Percentiles rank a stretch among this genome's conserved stretches.
Conservation (phyloP, 1,140 invertebrate species). For the Drosophila takahashii region DNA sequence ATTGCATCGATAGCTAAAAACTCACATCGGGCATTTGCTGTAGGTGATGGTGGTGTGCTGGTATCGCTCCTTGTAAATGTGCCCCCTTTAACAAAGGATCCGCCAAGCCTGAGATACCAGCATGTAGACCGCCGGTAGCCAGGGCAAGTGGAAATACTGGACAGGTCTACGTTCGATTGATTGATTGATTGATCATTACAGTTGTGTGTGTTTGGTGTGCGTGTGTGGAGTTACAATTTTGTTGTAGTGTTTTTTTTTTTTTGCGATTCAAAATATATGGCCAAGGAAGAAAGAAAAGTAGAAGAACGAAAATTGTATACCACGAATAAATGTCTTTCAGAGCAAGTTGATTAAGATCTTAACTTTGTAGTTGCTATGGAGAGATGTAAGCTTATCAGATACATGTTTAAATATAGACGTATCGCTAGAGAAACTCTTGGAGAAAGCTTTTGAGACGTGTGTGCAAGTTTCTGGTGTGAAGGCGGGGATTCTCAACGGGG, state of each 20-base stretch:
- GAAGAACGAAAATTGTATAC: constrained; percentile 78
- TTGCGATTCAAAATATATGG: constrained; percentile 42
- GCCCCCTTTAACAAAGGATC: constrained; percentile 91
- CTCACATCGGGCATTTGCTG: constrained; percentile 85
- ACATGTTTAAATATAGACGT: constrained; percentile 43
- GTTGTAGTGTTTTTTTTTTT: constrained; percentile 8
- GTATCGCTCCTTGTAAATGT: constrained; percentile 91
- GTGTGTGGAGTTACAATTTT: constrained; percentile 44
- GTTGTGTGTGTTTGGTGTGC: constrained; percentile 28
- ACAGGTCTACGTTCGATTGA: constrained; percentile 76
- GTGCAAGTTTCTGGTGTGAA: constrained; percentile 27
- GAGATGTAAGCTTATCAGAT: constrained; percentile 64
- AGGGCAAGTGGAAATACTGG: constrained; percentile 85
- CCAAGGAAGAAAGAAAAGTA: constrained; percentile 73
- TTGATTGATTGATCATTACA: constrained; percentile 32
- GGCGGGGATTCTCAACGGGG: constrained; percentile 7
- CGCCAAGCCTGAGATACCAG: constrained; percentile 88
- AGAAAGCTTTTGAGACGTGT: constrained; percentile 42
- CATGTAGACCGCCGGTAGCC: constrained; percentile 84
- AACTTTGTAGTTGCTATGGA: constrained; percentile 55
- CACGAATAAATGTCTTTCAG: constrained; percentile 64
- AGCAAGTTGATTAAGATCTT: constrained; percentile 60
- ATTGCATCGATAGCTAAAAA: constrained; percentile 70
- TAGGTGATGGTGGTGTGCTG: constrained; percentile 91
- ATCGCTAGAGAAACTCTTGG: constrained; percentile 40